These are phyloP conservation scores for Prenolepis imparis DNA, from an alignment of 2,888 invertebrate species.

Conservation along the genomic window DNA sequence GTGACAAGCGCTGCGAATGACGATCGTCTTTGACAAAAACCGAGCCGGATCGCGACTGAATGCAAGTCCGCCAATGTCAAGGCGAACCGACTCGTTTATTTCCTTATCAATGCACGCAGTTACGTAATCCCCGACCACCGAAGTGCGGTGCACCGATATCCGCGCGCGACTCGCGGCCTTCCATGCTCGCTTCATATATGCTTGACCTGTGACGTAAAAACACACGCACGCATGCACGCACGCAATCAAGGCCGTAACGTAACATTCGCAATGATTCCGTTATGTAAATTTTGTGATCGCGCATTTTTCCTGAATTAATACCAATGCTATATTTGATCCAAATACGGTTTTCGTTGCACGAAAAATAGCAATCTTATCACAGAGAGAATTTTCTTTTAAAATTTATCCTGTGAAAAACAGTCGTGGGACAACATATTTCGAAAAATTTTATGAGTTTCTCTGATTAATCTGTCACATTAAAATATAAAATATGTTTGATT, in stretches of 20 bases:
- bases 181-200: constrained; percentile 62
- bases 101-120: constrained; percentile 71
- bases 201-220: constrained; percentile 75
- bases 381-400: too few relatives aligned
- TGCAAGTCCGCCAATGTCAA: constrained; percentile 71
- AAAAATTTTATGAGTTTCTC: too few relatives aligned
- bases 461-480: too few relatives aligned
- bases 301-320: constrained; percentile 13
- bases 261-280: constrained; percentile 50
- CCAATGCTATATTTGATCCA: neutral
- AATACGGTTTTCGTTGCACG: neutral
- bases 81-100: constrained; percentile 71
- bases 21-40: constrained; percentile 62
- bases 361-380: neutral
- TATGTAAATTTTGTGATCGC: constrained; percentile 48
- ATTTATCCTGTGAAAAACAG: too few relatives aligned
- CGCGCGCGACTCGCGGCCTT: constrained; percentile 55
- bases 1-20: constrained; percentile 41
- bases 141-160: constrained; percentile 70
- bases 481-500: too few relatives aligned
- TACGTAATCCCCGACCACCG: constrained; percentile 62
- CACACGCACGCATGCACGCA: constrained; percentile 52
- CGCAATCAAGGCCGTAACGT: constrained; percentile 61
- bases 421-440: too few relatives aligned
- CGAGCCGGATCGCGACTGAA: constrained; percentile 57